These are phyloP conservation scores for Nyctereutes procyonoides DNA, from an alignment of 2,113 vertebrate genomes.

Conservation along the genomic window DNA sequence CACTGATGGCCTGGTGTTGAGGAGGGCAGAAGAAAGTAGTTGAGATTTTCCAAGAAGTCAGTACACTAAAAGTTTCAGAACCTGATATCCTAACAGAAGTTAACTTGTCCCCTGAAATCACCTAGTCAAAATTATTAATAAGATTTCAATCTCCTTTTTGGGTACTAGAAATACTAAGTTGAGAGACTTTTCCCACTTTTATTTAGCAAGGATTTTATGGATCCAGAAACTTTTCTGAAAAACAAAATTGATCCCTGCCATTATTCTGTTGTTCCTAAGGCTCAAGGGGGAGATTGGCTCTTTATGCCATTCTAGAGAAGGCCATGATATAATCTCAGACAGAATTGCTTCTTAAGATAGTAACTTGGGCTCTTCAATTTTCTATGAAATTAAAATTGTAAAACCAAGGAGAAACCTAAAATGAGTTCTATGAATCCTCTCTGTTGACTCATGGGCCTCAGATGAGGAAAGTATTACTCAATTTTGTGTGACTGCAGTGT, in stretches of 20 bases:
- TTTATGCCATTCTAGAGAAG: not conserved
- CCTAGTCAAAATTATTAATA: not conserved
- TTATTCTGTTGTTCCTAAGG: not conserved
- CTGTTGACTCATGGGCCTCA: fast-evolving
- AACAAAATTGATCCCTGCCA: not conserved
- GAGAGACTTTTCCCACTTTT: not conserved
- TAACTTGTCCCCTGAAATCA: too few species aligned
- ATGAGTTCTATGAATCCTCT: not conserved
- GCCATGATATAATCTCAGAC: not conserved
- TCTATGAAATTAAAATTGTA: not conserved
- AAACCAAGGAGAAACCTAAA: not conserved
- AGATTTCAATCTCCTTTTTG: not conserved
- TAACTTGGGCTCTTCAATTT: not conserved
- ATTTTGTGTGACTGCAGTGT: not conserved
- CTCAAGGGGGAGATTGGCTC: not conserved
- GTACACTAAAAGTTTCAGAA: not conserved
- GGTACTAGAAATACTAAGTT: not conserved
- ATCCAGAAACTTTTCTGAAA: not conserved
- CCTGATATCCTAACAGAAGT: fast-evolving
- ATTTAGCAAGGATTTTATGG: not conserved
- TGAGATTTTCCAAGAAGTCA: not conserved
- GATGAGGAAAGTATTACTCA: not conserved
- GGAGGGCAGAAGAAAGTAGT: not conserved
- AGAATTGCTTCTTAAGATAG: not conserved
- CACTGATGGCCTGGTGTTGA: not conserved